Base-by-base conservation (phyloP, 1,140 invertebrate genomes). In the Drosophila obscura region DNA sequence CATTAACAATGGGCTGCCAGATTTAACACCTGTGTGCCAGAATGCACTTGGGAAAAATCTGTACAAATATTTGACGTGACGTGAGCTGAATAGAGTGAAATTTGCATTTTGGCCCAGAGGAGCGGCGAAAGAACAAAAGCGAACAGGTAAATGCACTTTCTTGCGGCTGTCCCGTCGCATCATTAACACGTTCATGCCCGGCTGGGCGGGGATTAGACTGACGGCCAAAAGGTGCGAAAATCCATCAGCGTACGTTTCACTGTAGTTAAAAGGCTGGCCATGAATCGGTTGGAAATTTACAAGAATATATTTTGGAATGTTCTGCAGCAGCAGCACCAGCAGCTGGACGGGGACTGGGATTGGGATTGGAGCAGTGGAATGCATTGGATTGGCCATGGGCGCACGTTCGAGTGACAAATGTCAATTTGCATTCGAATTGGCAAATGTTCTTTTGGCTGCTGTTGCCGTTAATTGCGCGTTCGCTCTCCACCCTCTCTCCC, bases 341-440 rank as follows among this genome's bases (percentile, higher is more conserved):
- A n/a, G 35, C 9, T 24, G 19, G 2, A 41, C 35, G 4, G 11
- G 35, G n/a, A 41, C 35, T 11, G 11, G 35, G n/a, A 41, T 55
- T 39, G 55, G 35, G 35, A 39, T 5, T 39, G 35, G 9, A 13
- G 35, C 35, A 44, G 35, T 77, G 74, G 65, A 66, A 75, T 75
- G 57, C 60, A 65, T n/a, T 16, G 39, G 69, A 59, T 43, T 79
- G 72, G 77, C 77, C 45, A 81, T 63, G 73, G 68, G 77, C 82
- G 82, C 82, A 85, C 82, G 83, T 79, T 82, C 82, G 83, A 85
- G 83, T 87, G 83, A 87, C 82, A 87, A 87, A 87, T 87, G 82
- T 87, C 82, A 87, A 87, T 87, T 87, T 87, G 82, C 82, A 88
- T 87, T 87, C 83, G 71, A 88, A 88, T 87, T 61, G 59, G 35